Conservation (phyloP, 2,113 vertebrate genomes). For the Oxyura jamaicensis region DNA sequence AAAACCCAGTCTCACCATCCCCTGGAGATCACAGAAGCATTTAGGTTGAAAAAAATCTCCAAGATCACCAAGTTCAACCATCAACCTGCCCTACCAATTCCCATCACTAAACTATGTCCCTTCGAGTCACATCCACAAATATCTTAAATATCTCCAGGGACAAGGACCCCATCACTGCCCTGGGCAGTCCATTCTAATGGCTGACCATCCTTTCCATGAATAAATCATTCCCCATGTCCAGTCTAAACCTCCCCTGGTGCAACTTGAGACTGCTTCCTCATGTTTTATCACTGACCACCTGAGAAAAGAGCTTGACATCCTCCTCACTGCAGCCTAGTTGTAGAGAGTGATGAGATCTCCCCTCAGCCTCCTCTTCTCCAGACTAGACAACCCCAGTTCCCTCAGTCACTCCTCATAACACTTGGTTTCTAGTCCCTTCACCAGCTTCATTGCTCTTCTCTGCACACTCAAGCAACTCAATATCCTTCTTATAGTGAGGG, state of each 20-base stretch:
- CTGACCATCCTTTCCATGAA: background rate
- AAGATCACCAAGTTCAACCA: background rate
- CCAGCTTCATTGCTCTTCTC: background rate
- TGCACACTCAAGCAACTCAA: background rate
- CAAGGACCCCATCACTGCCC: background rate
- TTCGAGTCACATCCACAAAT: background rate
- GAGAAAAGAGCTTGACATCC: background rate
- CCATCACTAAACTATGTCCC: background rate
- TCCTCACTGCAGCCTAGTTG: background rate
- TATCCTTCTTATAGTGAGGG: background rate
- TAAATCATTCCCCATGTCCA: background rate
- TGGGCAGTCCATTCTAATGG: background rate
- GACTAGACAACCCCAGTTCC: background rate
- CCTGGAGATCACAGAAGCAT: background rate
- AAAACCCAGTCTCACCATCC: background rate
- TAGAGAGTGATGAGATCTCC: background rate
- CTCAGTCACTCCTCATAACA: background rate
- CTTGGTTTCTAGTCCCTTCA: background rate
- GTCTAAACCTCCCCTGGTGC: background rate
- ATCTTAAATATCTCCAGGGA: background rate
- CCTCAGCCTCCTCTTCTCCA: background rate
- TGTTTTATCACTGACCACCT: background rate
- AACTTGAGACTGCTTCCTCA: background rate
- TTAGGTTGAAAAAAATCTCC: background rate
- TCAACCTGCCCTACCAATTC: background rate